phyloP scores from a whole-genome alignment of 2,113 vertebrate species.

The Centropus unirufus region DNA sequence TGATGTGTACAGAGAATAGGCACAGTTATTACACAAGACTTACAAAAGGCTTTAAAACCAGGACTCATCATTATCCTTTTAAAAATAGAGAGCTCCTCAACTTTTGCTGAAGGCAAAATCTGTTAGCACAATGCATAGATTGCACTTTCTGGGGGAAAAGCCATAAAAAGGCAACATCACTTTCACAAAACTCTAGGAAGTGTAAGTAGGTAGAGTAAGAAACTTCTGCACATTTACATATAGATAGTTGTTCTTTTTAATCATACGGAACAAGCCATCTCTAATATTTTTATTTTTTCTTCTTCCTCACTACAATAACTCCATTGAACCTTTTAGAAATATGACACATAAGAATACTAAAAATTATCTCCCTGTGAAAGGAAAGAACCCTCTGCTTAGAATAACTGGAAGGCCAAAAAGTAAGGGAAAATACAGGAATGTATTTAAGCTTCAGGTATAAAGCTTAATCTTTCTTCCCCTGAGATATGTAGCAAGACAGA shows the following conservation, averaged over 20 bases:
- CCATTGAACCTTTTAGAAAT: neutral
- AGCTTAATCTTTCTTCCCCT: neutral
- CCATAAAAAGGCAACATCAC: neutral
- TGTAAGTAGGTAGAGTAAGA: neutral
- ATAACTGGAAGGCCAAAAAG: neutral
- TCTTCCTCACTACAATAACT: neutral
- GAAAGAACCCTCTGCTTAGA: neutral
- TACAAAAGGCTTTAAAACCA: constrained; percentile 15
- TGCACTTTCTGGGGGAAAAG: neutral
- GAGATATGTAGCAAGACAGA: neutral
- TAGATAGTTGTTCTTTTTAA: neutral
- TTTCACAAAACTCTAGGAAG: neutral
- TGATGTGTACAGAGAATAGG: constrained; percentile 32
- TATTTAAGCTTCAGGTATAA: neutral
- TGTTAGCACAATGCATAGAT: neutral
- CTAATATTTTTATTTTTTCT: neutral
- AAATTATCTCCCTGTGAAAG: neutral
- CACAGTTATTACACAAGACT: constrained; percentile 30
- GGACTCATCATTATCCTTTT: neutral
- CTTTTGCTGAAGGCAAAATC: neutral
- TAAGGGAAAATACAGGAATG: neutral
- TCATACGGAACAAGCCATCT: neutral
- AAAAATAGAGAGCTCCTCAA: neutral
- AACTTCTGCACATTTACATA: neutral
- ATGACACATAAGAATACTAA: neutral